Evolutionary conservation across 2,797 vertebrate genomes (phyloP).

Genomic region (Poeciliopsis gracilis): DNA sequence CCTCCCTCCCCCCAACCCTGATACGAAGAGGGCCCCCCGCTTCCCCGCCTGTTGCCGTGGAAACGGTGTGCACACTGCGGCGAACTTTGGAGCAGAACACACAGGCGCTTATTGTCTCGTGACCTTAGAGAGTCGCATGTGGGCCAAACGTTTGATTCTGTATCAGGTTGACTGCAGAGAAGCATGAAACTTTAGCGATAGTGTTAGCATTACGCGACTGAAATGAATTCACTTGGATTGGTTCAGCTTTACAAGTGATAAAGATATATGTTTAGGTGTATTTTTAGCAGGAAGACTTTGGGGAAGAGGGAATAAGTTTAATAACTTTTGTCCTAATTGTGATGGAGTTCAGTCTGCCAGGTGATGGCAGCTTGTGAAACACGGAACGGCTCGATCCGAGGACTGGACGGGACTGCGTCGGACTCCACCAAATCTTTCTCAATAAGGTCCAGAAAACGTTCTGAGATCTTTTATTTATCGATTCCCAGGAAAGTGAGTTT

Average conservation of each 20-base stretch:
- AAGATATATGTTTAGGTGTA: not conserved
- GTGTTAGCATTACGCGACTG: constrained; percentile 1
- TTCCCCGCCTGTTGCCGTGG: constrained; percentile 66
- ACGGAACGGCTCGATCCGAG: constrained; percentile 38
- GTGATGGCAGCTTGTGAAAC: constrained; percentile 59
- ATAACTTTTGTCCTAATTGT: constrained; percentile 44
- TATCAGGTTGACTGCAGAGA: not conserved
- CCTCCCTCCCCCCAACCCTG: constrained; percentile 46
- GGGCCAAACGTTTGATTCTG: constrained; percentile 60
- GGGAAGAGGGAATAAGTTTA: too few species aligned
- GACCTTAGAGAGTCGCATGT: constrained; percentile 59
- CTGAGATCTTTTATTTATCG: not conserved
- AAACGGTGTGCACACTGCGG: constrained; percentile 66
- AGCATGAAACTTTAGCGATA: not conserved
- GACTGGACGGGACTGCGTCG: constrained; percentile 34
- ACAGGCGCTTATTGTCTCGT: constrained; percentile 68
- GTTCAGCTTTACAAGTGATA: not conserved
- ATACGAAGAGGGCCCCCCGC: constrained; percentile 62
- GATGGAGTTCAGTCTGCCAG: constrained; percentile 63
- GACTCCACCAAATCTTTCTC: not conserved
- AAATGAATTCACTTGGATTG: not conserved
- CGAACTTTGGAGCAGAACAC: constrained; percentile 79
- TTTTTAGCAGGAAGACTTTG: not conserved
- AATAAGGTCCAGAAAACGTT: not conserved
- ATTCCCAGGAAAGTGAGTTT: too few species aligned